These are phyloP conservation scores for Ruditapes philippinarum DNA, from an alignment of 1,140 invertebrate genomes.

Conservation along the genomic window DNA sequence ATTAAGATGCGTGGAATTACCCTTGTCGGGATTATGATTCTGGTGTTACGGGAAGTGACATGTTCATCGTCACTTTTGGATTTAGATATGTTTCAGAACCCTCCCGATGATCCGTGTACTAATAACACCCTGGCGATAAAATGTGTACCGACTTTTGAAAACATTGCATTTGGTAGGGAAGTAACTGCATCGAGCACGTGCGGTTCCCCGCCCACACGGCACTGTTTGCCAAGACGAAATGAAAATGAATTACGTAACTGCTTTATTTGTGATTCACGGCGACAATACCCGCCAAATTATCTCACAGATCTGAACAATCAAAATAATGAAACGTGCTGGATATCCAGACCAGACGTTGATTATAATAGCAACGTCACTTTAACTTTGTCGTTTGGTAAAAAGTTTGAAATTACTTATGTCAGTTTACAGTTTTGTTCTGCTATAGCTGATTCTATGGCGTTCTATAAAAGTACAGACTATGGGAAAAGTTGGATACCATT, in stretches of 20 bases:
- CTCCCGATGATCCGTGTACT: constrained; percentile 93
- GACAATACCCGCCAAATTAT: constrained; percentile 92
- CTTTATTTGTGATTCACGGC: constrained; percentile 93
- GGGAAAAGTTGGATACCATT: constrained; percentile 85
- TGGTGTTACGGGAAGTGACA: background rate
- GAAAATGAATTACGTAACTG: constrained; percentile 89
- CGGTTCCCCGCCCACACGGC: constrained; percentile 88
- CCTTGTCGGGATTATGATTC: constrained; percentile 17
- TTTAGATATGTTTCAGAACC: constrained; percentile 53
- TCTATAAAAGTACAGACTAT: constrained; percentile 93
- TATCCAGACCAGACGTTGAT: constrained; percentile 89
- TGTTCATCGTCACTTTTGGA: constrained; percentile 25
- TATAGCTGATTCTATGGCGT: constrained; percentile 97
- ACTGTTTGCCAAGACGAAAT: constrained; percentile 73
- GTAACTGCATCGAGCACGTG: constrained; percentile 96
- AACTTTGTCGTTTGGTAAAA: constrained; percentile 90
- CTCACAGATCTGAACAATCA: constrained; percentile 98
- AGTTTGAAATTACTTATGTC: constrained; percentile 99
- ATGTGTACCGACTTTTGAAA: constrained; percentile 96
- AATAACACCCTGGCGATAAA: constrained; percentile 89
- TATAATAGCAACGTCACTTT: constrained; percentile 81
- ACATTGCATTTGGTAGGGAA: constrained; percentile 96
- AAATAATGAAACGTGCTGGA: constrained; percentile 98
- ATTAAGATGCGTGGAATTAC: background rate
- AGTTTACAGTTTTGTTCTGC: constrained; percentile 97